Evolutionary conservation across 2,888 invertebrate genomes (phyloP), one percentile per base, ranked within the genome.

Genomic region (Aethes cnicana): DNA sequence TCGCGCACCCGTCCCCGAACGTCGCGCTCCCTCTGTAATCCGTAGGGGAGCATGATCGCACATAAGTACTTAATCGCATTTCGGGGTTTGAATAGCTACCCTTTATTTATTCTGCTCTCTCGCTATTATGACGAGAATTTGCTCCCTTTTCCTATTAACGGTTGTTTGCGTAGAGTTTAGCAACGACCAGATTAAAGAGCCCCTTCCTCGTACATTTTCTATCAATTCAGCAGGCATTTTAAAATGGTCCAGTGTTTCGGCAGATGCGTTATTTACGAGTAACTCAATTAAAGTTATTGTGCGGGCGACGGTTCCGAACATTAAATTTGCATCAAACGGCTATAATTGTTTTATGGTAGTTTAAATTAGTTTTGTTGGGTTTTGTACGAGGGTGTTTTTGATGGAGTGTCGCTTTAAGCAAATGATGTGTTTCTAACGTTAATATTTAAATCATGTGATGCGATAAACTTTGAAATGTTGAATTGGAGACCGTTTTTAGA

Each of bases 11-110:
- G 23, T 30, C 47, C 55, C n/a, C 18, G 21, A 56, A 53, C 72
- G 53, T 55, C 52, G 72, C 68, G 61, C 63, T 68, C 66, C 76
- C 72, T 44, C 64, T 55, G 50, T 80, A 77, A 83, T 80, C 81
- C 76, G 64, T 66, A 64, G 80, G 84, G 81, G 72, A 69, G 61
- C 74, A 81, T 82, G 84, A 87, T 84, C 80, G 84, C 79, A 88
- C 76, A 88, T 89, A 89, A 88, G 88, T 78, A 77, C 86, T 88
- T 89, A 88, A 89, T 88, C 87, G 87, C 74, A 82, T 88, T 87
- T 84, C 65, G 79, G 81, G 84, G 77, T 68, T 66, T 68, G 75
- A 77, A 77, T 75, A 70, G 69, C 68, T 35, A 66, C 78, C 81
- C 79, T 68, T 68, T 87, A 86, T 87, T 88, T 87, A 87, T 86